Base-by-base conservation (phyloP, 2,797 vertebrate genomes). In the Tragopan temminckii region DNA sequence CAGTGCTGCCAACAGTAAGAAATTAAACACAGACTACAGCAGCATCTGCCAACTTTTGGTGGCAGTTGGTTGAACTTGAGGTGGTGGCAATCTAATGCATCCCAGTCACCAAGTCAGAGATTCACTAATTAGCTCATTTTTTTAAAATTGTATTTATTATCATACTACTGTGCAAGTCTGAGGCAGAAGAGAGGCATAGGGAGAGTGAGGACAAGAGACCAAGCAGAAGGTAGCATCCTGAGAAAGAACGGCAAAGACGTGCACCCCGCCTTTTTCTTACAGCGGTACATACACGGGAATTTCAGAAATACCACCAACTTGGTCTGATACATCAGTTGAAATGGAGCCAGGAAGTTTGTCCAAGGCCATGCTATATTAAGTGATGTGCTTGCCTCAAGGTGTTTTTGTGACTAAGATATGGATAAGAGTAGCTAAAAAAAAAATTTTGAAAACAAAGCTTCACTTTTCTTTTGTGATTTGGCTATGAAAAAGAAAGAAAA, bases 1-100 rank as follows among this genome's bases (percentile, higher is more conserved):
- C 43, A 57, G 84, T 74, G 58, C 85, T 96, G 92, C 84, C 79
- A 58, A 36, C 29, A 81, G 36, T 29, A 70, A 81, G 90, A 81
- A 95, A 96, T 95, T 79, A 92, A 95, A 91, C 69, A 62, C 92
- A 93, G 94, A 33, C 72, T 69, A 24, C 0, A 1, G 87, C 9
- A 11, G 24, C 0, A 1, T 31, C 64, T 92, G 70, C 76, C 88
- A 94, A 4, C 3, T 7, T 86, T 85, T 38, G 0, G 53, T 83
- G 76, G 72, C 71, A 91, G 95, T 75, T 68, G 90, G 23, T 71
- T 85, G 45, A 93, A 93, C 63, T 45, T 35, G 79, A 91, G 61
- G 52, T 71, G 85, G 82, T 85, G 79, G 68, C 24, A 80, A 69
- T 71, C n/a, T 79, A 85, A 94, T 6, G 21, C 43, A 70, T 21